Percentiles rank a stretch among this genome's conserved stretches.
phyloP scores from a whole-genome alignment of 1,140 invertebrate genomes.

The Drosophila burlai region DNA sequence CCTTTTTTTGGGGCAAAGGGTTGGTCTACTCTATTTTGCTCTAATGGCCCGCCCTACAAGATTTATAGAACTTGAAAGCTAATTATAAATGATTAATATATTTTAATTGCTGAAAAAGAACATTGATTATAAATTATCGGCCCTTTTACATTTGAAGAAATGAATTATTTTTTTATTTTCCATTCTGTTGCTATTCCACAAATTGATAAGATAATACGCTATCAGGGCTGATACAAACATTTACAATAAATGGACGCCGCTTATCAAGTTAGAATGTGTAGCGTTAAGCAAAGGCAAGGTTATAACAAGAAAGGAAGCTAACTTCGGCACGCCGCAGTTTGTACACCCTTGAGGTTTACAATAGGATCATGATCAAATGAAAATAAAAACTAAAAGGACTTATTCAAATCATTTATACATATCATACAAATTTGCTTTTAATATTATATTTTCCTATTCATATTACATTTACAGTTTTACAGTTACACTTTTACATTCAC shows the following conservation, averaged over 20 bases:
- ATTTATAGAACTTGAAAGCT: background rate
- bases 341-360: no score
- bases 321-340: no score
- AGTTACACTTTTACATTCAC: no score
- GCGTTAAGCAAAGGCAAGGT: background rate
- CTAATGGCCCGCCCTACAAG: no score
- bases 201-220: slow-evolving; percentile 18
- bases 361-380: no score
- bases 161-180: background rate
- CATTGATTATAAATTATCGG: background rate
- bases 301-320: background rate
- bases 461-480: no score
- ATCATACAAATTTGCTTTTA: no score
- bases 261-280: background rate
- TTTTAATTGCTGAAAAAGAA: slow-evolving; percentile 1
- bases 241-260: slow-evolving; percentile 5
- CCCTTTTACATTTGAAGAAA: background rate
- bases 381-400: no score
- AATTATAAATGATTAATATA: background rate
- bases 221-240: slow-evolving; percentile 5
- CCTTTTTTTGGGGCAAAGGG: no score
- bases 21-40: no score
- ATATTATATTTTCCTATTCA: no score
- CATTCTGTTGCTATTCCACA: background rate
- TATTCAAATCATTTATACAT: no score